These are phyloP conservation scores for Cirrhinus molitorella DNA, from an alignment of 2,797 vertebrate species.

Conservation along the genomic window DNA sequence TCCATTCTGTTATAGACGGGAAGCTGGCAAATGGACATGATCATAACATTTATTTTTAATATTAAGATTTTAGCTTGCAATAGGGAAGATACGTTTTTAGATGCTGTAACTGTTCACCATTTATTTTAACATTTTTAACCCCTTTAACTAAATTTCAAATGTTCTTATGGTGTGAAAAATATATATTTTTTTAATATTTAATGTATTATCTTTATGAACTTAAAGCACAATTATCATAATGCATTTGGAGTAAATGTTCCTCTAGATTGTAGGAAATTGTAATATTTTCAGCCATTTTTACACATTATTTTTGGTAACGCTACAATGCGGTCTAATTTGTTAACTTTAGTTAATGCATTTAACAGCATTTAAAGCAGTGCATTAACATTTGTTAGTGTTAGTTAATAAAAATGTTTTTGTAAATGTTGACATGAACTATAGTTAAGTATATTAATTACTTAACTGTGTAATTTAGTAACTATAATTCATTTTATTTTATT, in stretches of 20 bases:
- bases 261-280: not conserved
- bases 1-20: not conserved
- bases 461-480: not conserved
- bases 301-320: not conserved
- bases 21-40: not conserved
- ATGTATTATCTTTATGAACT: not conserved
- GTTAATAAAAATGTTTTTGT: not conserved
- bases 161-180: no score
- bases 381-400: not conserved
- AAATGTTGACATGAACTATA: not conserved
- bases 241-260: not conserved
- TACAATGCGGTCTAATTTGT: not conserved
- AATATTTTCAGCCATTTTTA: not conserved
- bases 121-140: not conserved
- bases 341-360: not conserved
- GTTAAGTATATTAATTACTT: not conserved
- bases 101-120: not conserved
- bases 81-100: not conserved
- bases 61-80: not conserved
- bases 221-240: not conserved
- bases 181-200: no score
- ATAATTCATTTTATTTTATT: not conserved
- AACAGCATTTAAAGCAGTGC: not conserved
- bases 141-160: no score
- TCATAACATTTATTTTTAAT: not conserved